Percentiles rank a stretch among this genome's conserved stretches.
Conservation (phyloP, 1,140 invertebrate genomes). For the Archegozetes longisetosus region DNA sequence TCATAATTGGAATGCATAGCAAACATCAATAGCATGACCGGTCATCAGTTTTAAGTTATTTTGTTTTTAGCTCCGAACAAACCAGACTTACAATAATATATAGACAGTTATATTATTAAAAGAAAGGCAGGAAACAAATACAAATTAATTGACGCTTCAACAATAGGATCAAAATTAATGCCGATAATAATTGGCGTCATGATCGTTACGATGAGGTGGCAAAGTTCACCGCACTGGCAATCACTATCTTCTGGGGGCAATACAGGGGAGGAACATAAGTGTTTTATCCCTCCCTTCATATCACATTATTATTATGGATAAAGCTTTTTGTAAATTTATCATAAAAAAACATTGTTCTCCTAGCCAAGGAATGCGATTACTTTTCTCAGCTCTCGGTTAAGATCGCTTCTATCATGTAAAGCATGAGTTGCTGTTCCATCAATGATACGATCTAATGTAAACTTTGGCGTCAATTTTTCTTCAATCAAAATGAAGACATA, state of each 20-base stretch:
- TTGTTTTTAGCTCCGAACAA: background rate
- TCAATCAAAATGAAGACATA: background rate
- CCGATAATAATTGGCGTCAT: background rate
- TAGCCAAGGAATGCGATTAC: background rate
- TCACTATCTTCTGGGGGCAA: background rate
- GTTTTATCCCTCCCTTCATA: background rate
- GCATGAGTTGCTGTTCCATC: no score
- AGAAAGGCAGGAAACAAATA: background rate
- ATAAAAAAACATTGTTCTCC: background rate
- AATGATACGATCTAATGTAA: no score
- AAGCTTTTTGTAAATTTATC: background rate
- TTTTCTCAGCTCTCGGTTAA: background rate
- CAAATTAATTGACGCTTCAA: background rate
- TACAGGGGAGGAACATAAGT: background rate
- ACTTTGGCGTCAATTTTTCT: background rate
- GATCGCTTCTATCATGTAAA: background rate
- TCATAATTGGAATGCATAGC: background rate
- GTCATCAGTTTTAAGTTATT: background rate
- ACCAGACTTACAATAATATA: background rate
- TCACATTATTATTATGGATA: background rate
- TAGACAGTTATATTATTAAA: background rate
- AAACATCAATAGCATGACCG: background rate
- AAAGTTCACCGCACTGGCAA: background rate
- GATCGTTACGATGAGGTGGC: background rate
- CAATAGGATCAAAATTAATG: background rate